Evolutionary conservation across 2,888 invertebrate genomes (phyloP), one percentile per base, ranked within the genome.

Genomic region (Heliconius cydno): DNA sequence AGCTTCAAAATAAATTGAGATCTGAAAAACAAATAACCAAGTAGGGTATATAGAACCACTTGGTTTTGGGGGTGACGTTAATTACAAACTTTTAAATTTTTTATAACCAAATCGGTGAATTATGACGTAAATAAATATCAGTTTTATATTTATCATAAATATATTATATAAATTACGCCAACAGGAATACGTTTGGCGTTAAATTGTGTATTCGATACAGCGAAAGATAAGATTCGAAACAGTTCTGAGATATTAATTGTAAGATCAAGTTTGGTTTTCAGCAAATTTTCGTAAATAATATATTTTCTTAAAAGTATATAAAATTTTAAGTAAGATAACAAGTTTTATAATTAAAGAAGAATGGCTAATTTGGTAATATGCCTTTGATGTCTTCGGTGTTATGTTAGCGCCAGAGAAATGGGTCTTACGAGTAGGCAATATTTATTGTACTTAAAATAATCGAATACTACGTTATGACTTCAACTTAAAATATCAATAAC

Each of bases 381-480:
- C 77, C 73, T 77, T 73, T 57, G 38, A 77, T 60, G 67, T 67
- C 46, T 72, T 63, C 57, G 71, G 30, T 73, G 72, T 76, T 41
- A 66, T 34, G 77, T 71, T 79, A 75, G 81, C 75, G 66, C 70
- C 71, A 75, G 66, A 15, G 78, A 78, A 79, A 77, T 72, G 28
- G 77, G 66, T 75, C 76, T 57, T 76, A 74, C 46, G 22, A 38
- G 22, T 70, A 81, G 67, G 79, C 76, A 73, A 79, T 76, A 73
- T 87, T 86, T 85, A 80, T 90, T 91, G 92, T 92, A 92, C 92
- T 92, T 93, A 93, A 89, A 85, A 88, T 90, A 91, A 92, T 91
- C 91, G 93, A 93, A 94, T 93, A 94, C 93, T 94, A 94, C 92
- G 92, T 93, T 92, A 94, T 95, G 94, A 94, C 94, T 94, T 91